phyloP scores from a whole-genome alignment of 2,797 vertebrate genomes.

The Clarias fuscus region DNA sequence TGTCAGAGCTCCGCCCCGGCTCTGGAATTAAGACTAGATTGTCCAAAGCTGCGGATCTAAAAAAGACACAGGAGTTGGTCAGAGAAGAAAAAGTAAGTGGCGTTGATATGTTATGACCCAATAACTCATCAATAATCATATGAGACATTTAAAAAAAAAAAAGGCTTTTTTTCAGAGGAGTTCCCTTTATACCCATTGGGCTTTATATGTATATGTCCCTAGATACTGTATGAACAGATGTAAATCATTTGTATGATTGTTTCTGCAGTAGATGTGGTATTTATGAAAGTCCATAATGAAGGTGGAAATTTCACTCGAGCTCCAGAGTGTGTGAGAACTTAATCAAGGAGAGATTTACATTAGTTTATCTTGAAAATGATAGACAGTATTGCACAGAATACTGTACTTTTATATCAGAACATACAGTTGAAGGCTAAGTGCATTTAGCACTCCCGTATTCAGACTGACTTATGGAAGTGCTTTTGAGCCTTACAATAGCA shows the following conservation, averaged over 20 bases:
- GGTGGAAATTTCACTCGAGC: not conserved
- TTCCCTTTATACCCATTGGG: not conserved
- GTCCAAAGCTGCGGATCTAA: constrained; percentile 74
- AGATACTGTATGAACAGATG: not conserved
- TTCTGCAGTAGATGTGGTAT: not conserved
- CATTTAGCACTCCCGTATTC: not conserved
- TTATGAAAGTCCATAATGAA: not conserved
- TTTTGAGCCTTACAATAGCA: not conserved
- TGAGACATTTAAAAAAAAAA: not conserved
- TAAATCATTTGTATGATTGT: not conserved
- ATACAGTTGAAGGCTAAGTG: not conserved
- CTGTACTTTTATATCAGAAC: not conserved
- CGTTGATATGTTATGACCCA: not conserved
- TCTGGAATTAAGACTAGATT: constrained; percentile 67
- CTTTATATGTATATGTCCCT: not conserved
- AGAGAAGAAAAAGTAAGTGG: constrained; percentile 86
- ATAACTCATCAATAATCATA: not conserved
- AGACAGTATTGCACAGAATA: not conserved
- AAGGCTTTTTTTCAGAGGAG: not conserved
- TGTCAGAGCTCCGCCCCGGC: constrained; percentile 91
- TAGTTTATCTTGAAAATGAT: too few species aligned
- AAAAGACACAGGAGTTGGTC: constrained; percentile 82
- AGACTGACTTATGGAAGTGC: not conserved
- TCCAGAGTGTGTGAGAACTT: not conserved
- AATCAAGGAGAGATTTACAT: too few species aligned